Conservation (phyloP, 1,140 invertebrate genomes). For the Hestina assimilis region DNA sequence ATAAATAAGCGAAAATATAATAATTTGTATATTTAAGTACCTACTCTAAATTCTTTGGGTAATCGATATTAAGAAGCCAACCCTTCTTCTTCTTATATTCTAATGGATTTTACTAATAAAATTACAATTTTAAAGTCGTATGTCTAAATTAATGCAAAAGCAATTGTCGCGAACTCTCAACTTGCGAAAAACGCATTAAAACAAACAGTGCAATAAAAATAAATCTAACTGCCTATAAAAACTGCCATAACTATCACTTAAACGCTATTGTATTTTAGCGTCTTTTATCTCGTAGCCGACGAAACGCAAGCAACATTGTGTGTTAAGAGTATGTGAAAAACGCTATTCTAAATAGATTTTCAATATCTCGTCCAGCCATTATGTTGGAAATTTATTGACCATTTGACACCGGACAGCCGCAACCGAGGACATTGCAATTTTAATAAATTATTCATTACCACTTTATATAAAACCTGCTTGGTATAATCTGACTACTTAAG, state of each 20-base stretch:
- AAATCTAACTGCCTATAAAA: constrained; percentile 80
- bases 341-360: constrained; percentile 33
- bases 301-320: constrained; percentile 58
- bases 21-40: too few species aligned
- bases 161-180: constrained; percentile 68
- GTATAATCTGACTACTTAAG: not conserved
- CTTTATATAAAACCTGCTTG: constrained; percentile 11
- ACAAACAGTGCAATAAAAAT: constrained; percentile 79
- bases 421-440: constrained; percentile 36
- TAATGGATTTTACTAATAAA: too few species aligned
- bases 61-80: too few species aligned
- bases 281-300: constrained; percentile 58
- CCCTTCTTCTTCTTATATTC: too few species aligned
- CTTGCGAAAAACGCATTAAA: constrained; percentile 75
- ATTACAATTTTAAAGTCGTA: too few species aligned
- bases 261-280: constrained; percentile 66
- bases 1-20: too few species aligned
- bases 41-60: too few species aligned
- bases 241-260: constrained; percentile 79
- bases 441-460: constrained; percentile 46
- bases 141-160: constrained; percentile 60
- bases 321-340: constrained; percentile 36
- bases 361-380: constrained; percentile 32
- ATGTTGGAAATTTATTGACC: constrained; percentile 47
- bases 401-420: constrained; percentile 33